Base-by-base conservation (phyloP, 1,140 invertebrate genomes). In the Drosophila persimilis region DNA sequence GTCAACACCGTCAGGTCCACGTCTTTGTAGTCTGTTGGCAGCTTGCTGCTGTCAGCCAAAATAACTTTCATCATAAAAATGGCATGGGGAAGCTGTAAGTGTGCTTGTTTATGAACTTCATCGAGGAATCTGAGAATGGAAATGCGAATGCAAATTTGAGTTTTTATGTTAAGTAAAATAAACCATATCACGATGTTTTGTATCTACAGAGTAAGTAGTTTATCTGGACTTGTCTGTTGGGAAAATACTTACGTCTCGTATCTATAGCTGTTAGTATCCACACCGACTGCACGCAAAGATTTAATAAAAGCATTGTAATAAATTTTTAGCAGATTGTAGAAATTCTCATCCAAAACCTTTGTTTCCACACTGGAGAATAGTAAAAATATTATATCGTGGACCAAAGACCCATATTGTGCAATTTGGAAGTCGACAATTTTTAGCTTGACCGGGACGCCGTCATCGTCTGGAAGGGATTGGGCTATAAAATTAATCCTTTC, bases 341-440 rank as follows among this genome's bases (percentile, higher is more conserved):
- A 90, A 57, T 93, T 70, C n/a, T 92, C 66, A 0, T 92, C 90
- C 1, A 92, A 65, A 0, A 93, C 81, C 0, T 90, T 66, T 6
- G 88, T 77, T 8, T 91, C 76, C 6, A 94, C 84, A 59, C 94
- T 94, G 0, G 92, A 93, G 15, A 93, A 92, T 1, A 95, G 61
- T 50, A 94, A 93, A 54, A 94, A 95, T 0, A 93, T 76, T 5
- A 95, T 57, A 75, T 95, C 94, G 5, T 93, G 90, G 0, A 92
- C 58, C 6, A 93, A 90, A 17, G 92, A 94, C 6, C 91, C 86
- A 45, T 93, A 93, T 13, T 92, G 74, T 29, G 92, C 92, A 15
- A 93, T 92, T 90, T 95, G 94, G 55, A 94, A 94, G 73, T 95
- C 94, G 0, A 95, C 91, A 26, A 95, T 93, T 89, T 94, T 95